These are phyloP conservation scores for Apodemus speciosus DNA, from an alignment of 2,113 vertebrate species.

Conservation along the genomic window DNA sequence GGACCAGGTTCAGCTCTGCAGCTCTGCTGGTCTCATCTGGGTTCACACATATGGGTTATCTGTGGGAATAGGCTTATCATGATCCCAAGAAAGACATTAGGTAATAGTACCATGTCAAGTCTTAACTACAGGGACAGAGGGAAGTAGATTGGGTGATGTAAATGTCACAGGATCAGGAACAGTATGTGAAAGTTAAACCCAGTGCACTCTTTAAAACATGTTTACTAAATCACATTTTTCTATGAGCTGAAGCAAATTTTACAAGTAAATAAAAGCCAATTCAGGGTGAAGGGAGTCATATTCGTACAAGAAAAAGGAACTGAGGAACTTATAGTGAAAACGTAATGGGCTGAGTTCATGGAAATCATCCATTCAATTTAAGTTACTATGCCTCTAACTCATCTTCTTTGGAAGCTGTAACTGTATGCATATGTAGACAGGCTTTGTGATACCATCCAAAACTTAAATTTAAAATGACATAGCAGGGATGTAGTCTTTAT, in stretches of 20 bases:
- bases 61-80: not conserved
- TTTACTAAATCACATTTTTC: not conserved
- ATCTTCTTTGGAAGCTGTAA: not conserved
- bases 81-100: no score
- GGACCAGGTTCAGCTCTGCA: no score
- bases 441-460: not conserved
- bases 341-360: rapidly evolving
- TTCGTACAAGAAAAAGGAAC: not conserved
- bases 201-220: not conserved
- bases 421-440: not conserved
- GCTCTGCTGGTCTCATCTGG: not conserved
- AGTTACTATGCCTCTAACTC: not conserved
- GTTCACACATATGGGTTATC: no score
- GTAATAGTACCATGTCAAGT: not conserved
- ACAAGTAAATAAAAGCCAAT: no score
- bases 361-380: not conserved
- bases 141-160: not conserved
- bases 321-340: no score
- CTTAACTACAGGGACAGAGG: not conserved
- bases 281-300: not conserved
- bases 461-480: not conserved
- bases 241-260: not conserved
- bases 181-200: not conserved
- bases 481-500: not conserved
- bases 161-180: not conserved